A percentile compares a stretch with the other conserved stretches of the same genome.
phyloP scores from a whole-genome alignment of 2,797 vertebrate species.

The Vultur gryphus region DNA sequence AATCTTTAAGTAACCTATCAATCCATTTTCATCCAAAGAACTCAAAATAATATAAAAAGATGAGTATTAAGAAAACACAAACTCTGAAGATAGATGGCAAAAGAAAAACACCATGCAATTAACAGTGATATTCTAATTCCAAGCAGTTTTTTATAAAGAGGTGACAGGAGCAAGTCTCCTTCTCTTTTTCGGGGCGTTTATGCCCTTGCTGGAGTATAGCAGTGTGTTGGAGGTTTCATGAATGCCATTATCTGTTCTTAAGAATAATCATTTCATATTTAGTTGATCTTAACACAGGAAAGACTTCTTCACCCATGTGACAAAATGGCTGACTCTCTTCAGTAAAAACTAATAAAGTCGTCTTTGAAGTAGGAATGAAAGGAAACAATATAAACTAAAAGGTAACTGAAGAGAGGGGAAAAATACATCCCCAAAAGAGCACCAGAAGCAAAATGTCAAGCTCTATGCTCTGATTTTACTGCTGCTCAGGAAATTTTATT shows the following conservation, averaged over 20 bases:
- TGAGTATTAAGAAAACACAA: not conserved
- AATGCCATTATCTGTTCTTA: not conserved
- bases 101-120: not conserved
- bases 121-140: not conserved
- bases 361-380: not conserved
- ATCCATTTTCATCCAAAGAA: not conserved
- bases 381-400: not conserved
- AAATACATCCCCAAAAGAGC: not conserved
- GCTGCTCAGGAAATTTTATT: not conserved
- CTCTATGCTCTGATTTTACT: not conserved
- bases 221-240: not conserved
- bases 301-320: not conserved
- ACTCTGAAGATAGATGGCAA: not conserved
- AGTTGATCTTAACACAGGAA: not conserved
- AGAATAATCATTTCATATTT: not conserved
- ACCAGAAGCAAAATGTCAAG: not conserved
- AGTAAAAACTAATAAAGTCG: not conserved
- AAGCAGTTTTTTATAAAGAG: not conserved
- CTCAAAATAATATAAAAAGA: not conserved
- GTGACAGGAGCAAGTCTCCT: not conserved
- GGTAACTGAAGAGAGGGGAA: not conserved
- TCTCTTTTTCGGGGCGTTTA: not conserved
- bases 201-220: not conserved
- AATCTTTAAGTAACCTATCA: slow-evolving; percentile 24
- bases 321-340: not conserved